A percentile compares a stretch with the other conserved stretches of the same genome.
phyloP scores from a whole-genome alignment of 2,888 invertebrate species.

The Dendrolimus houi region DNA sequence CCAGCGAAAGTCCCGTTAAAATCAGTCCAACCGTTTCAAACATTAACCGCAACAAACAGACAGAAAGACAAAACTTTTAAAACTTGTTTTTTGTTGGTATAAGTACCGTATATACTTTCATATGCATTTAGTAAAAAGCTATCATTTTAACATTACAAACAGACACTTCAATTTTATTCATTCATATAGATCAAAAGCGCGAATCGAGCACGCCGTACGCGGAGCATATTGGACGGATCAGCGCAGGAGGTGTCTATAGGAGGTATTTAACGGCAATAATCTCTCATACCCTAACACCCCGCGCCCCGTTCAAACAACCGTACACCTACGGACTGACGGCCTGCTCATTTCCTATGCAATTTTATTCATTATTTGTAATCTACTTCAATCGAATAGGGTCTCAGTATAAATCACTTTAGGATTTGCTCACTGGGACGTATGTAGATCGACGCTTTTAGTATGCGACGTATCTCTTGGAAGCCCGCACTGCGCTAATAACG shows the following conservation, averaged over 20 bases:
- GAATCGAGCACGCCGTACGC: conserved; percentile 31
- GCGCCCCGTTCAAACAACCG: conserved; percentile 55
- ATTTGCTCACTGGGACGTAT: conserved; percentile 66
- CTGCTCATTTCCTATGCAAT: conserved; percentile 74
- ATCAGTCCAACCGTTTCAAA: too few relatives aligned
- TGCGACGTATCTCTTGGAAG: conserved; percentile 55
- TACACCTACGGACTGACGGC: conserved; percentile 58
- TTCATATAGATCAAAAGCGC: conserved; percentile 18
- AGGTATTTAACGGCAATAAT: conserved; percentile 61
- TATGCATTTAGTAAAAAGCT: too few relatives aligned
- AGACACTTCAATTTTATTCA: too few relatives aligned
- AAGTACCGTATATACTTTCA: too few relatives aligned
- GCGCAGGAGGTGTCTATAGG: conserved; percentile 24
- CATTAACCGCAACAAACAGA: too few relatives aligned
- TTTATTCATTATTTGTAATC: conserved; percentile 77
- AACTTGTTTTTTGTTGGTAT: too few relatives aligned
- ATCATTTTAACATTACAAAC: too few relatives aligned
- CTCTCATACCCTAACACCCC: conserved; percentile 28
- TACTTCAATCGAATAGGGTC: conserved; percentile 72
- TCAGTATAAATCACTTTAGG: conserved; percentile 72
- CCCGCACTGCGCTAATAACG: conserved; percentile 60
- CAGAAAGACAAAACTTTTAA: too few relatives aligned
- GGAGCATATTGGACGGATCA: conserved; percentile 24
- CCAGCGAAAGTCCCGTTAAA: too few relatives aligned
- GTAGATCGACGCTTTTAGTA: conserved; percentile 73